Percentiles rank a stretch among this genome's conserved stretches.
Conservation (phyloP, 2,113 vertebrate genomes). For the Onychorhynchus coronatus region DNA sequence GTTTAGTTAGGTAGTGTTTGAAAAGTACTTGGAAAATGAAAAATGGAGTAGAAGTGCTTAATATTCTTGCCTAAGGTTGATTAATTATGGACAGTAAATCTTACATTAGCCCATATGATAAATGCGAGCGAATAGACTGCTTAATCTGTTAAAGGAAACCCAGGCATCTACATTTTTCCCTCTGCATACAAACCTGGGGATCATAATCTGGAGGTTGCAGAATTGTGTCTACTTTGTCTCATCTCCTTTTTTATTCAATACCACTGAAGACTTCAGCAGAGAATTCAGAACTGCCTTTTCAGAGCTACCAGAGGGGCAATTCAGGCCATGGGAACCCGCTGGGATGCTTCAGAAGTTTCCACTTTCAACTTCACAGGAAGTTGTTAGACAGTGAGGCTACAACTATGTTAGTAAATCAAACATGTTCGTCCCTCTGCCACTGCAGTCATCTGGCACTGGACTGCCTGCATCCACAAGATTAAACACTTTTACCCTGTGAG, state of each 20-base stretch:
- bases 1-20: conserved; percentile 63
- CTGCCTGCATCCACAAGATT: neutral
- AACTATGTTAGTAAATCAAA: neutral
- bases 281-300: neutral
- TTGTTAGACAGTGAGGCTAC: neutral
- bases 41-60: conserved; percentile 49
- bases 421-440: neutral
- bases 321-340: neutral
- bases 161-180: neutral
- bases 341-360: neutral
- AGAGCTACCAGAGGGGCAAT: neutral
- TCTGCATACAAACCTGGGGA: neutral
- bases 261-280: neutral
- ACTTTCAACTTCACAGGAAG: conserved; percentile 6
- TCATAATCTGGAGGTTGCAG: neutral
- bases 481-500: neutral
- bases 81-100: conserved; percentile 59
- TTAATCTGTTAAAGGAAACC: conserved; percentile 21
- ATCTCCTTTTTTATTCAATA: neutral
- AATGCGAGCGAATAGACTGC: neutral
- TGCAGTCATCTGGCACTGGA: neutral
- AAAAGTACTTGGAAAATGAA: conserved; percentile 62
- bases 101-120: conserved; percentile 29
- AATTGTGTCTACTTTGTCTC: neutral
- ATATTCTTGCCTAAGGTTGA: conserved; percentile 58